These are phyloP conservation scores for Vulpes ferrilata DNA, from an alignment of 2,113 vertebrate genomes.

Conservation along the genomic window DNA sequence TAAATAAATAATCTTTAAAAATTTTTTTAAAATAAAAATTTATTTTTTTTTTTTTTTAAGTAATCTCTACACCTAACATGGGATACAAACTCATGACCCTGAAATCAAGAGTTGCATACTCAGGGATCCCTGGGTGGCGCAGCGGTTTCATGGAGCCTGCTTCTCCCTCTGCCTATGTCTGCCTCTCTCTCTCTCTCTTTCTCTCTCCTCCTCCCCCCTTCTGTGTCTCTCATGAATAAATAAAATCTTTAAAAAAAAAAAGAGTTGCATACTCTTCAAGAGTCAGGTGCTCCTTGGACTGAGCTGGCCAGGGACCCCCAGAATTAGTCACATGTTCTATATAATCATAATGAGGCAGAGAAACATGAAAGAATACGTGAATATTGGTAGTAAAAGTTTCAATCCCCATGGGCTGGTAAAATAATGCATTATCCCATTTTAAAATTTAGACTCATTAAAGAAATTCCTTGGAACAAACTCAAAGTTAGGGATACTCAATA, in stretches of 20 bases:
- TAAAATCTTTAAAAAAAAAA: no score
- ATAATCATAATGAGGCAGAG: neutral
- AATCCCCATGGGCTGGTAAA: neutral
- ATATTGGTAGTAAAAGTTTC: neutral
- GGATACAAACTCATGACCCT: neutral
- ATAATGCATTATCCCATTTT: neutral
- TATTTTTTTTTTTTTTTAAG: neutral
- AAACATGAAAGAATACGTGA: neutral
- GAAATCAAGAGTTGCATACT: neutral
- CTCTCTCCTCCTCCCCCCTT: no score
- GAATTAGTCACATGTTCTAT: neutral
- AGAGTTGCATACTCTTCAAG: neutral
- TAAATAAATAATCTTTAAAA: no score
- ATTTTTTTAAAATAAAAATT: neutral
- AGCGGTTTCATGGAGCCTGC: no score
- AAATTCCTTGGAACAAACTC: conserved; percentile 40
- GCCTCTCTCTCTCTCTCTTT: no score
- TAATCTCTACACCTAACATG: neutral
- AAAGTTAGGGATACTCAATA: neutral
- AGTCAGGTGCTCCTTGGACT: neutral
- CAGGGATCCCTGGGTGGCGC: neutral
- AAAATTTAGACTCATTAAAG: conserved; percentile 8
- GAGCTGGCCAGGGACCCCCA: neutral
- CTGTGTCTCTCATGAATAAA: no score
- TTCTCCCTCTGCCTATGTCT: no score